A percentile compares a stretch with the other conserved stretches of the same genome.
Conservation (phyloP, 1,140 invertebrate species). For the Drosophila truncata region DNA sequence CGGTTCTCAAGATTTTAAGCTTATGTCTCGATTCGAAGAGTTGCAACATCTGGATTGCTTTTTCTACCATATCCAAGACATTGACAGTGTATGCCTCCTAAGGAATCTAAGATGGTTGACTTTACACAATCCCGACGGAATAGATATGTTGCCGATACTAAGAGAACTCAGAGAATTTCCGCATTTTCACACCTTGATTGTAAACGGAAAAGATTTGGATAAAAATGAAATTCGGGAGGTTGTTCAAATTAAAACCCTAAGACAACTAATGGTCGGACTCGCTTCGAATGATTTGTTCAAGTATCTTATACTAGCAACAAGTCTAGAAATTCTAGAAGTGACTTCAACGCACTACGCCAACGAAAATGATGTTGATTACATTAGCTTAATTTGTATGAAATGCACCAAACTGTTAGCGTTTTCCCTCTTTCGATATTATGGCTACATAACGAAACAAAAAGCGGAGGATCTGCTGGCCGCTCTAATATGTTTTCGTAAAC, state of each 20-base stretch:
- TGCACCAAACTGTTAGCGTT: neutral
- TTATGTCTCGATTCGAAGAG: constrained; percentile 3
- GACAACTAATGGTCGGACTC: neutral
- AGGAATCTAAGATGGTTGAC: neutral
- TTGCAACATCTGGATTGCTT: neutral
- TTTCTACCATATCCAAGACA: neutral
- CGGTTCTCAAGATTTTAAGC: neutral
- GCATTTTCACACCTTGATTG: neutral
- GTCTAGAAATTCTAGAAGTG: neutral
- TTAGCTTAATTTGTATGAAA: neutral
- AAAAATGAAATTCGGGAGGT: neutral
- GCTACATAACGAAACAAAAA: constrained; percentile 3
- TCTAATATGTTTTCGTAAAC: neutral
- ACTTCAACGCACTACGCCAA: constrained; percentile 7
- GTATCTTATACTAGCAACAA: neutral
- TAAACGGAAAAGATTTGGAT: neutral
- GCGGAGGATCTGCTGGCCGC: neutral
- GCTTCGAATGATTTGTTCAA: constrained; percentile 4
- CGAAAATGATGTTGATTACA: neutral
- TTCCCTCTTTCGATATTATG: constrained; percentile 2
- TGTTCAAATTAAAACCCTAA: neutral
- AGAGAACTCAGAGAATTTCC: neutral
- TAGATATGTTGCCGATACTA: neutral
- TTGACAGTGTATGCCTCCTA: neutral
- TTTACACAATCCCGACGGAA: neutral